Evolutionary conservation across 2,888 invertebrate species (phyloP), one percentile per base, ranked within the genome.

Genomic region (Campopleginae sp.): DNA sequence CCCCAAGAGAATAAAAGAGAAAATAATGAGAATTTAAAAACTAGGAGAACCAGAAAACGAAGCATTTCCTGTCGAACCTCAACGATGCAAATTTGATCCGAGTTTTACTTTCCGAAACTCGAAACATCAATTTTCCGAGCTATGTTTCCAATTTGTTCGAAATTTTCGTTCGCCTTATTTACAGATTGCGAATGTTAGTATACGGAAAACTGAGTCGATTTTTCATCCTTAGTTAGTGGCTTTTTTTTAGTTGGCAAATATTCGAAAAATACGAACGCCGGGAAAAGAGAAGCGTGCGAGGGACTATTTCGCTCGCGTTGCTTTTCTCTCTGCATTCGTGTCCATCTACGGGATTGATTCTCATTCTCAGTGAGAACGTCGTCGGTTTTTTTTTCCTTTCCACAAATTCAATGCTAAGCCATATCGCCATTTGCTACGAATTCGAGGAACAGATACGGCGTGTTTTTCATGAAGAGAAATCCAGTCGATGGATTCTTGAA

Each of bases 391-490:
- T 74, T 68, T 63, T 42, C 68, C 63, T 27, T 27, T 58, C 5
- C 27, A 17, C 27, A 27, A 54, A 38, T 38, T 65, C 80, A 71
- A 80, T 84, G 65, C 79, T 68, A 74, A 79, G 79, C 70, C 63
- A 70, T 75, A 70, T 83, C 31, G 46, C 51, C 23, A 51, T 75
- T 14, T 27, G 27, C 27, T 58, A 27, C 58, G 70, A 77, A 80
- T 48, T 70, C 46, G 71, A 79, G 58, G 27, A 79, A 71, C 68
- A 63, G 33, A 65, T 75, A 76, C 58, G 79, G 58, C 7, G 2
- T n/a, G n/a, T n/a, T n/a, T 23, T 14, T 33, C 68, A 38, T 51
- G 33, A 74, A 61, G 68, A 27, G 23, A 31, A 61, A 77, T 7
- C 48, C 38, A 61, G 61, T 58, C 48, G 23, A 17, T 19, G 46